A percentile compares a stretch with the other conserved stretches of the same genome.
These are phyloP conservation scores for Zaprionus gabonicus DNA, from an alignment of 1,140 invertebrate species.

Conservation along the genomic window DNA sequence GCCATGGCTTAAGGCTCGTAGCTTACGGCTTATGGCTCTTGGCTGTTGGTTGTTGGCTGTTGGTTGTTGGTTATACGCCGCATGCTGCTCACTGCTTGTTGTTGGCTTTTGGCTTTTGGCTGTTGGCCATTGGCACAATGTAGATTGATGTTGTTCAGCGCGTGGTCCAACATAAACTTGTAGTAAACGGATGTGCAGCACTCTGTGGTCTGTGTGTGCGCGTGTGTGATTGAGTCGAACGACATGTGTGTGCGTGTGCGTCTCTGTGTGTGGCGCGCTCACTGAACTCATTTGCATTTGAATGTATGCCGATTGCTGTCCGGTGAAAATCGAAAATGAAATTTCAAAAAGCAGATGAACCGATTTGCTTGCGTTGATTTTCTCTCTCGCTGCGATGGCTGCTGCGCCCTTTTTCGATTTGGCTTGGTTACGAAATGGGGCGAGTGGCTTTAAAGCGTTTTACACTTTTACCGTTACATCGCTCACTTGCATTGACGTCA, in stretches of 20 bases:
- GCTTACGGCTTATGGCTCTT: slow-evolving; percentile 49
- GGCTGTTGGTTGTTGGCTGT: slow-evolving; percentile 31
- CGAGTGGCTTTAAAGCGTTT: slow-evolving; percentile 27
- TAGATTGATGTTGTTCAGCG: slow-evolving; percentile 55
- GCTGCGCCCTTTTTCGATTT: slow-evolving; percentile 62
- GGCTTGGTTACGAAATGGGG: slow-evolving; percentile 62
- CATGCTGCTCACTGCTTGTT: slow-evolving; percentile 6
- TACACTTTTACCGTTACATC: slow-evolving; percentile 66
- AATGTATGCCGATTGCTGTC: slow-evolving; percentile 51
- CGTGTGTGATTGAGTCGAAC: neutral
- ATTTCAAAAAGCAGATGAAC: slow-evolving; percentile 56
- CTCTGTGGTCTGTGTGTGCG: neutral
- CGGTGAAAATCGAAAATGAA: slow-evolving; percentile 71
- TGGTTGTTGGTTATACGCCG: neutral
- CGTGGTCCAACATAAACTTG: slow-evolving; percentile 71
- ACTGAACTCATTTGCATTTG: slow-evolving; percentile 66
- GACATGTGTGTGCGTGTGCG: slow-evolving; percentile 6
- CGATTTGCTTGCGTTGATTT: slow-evolving; percentile 47
- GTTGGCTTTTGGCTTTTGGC: slow-evolving; percentile 28
- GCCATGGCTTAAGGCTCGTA: slow-evolving; percentile 56
- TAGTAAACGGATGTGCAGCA: slow-evolving; percentile 63
- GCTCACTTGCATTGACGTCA: slow-evolving; percentile 65
- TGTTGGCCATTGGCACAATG: slow-evolving; percentile 45
- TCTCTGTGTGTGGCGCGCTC: slow-evolving; percentile 41
- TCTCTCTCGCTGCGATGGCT: slow-evolving; percentile 41